phyloP scores from a whole-genome alignment of 2,797 vertebrate genomes.

The Zalophus californianus region DNA sequence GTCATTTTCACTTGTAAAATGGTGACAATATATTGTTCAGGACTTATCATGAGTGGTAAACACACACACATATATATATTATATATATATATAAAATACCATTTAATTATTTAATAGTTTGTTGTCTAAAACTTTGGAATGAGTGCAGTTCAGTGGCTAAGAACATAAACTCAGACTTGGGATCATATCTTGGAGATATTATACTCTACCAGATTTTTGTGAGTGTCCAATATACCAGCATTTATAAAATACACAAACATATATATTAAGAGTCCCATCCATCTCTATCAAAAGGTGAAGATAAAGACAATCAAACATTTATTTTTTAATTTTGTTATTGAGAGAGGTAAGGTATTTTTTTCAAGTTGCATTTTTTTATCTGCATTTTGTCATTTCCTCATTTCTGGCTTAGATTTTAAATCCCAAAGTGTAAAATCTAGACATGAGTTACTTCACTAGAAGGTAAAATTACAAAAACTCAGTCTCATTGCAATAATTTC shows the following conservation, averaged over 20 bases:
- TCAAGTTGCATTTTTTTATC: background rate
- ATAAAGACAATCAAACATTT: background rate
- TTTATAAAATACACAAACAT: background rate
- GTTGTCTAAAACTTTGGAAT: background rate
- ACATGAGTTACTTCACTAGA: background rate
- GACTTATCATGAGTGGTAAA: background rate
- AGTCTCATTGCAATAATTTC: background rate
- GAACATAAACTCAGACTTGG: background rate
- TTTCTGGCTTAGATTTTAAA: constrained; percentile 36
- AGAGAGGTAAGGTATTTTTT: background rate
- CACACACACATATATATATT: too few relatives aligned
- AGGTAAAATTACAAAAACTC: background rate
- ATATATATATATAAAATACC: background rate
- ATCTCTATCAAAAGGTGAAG: background rate
- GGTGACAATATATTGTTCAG: background rate
- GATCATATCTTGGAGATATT: background rate
- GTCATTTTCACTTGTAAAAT: background rate
- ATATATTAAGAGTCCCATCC: background rate
- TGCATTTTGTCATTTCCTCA: background rate
- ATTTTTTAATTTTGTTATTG: background rate
- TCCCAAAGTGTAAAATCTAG: background rate
- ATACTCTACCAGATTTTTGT: background rate
- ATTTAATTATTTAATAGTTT: background rate
- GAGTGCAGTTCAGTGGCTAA: background rate
- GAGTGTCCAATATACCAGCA: background rate